Percentiles rank a stretch among this genome's conserved stretches.
These are phyloP conservation scores for Drosophila demipolita DNA, from an alignment of 2,888 invertebrate genomes.

Conservation along the genomic window DNA sequence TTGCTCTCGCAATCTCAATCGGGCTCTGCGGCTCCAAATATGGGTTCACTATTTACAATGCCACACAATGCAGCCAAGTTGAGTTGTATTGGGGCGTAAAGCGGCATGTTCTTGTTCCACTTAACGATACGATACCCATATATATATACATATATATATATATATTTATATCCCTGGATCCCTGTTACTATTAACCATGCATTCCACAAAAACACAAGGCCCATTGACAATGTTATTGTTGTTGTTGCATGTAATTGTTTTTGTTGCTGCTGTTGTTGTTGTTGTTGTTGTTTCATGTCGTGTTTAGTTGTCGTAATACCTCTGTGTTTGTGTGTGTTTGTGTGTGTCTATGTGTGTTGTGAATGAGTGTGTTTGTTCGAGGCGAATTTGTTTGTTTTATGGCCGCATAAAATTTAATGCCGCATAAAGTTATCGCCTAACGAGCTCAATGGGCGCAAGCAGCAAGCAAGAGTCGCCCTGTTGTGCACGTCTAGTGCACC, in stretches of 20 bases:
- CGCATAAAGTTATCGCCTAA: slow-evolving; percentile 80
- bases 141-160: not conserved
- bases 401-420: slow-evolving; percentile 78
- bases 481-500: slow-evolving; percentile 31
- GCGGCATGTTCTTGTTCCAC: slow-evolving; percentile 73
- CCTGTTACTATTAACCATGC: slow-evolving; percentile 30
- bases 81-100: slow-evolving; percentile 75
- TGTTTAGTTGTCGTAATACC: slow-evolving; percentile 72
- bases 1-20: slow-evolving; percentile 4
- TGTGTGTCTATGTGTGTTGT: slow-evolving; percentile 29
- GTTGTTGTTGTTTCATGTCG: slow-evolving; percentile 58
- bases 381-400: slow-evolving; percentile 79
- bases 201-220: slow-evolving; percentile 37
- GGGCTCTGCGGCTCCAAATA: slow-evolving; percentile 21
- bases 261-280: slow-evolving; percentile 29
- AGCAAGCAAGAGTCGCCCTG: slow-evolving; percentile 37
- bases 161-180: slow-evolving; percentile 6
- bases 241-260: slow-evolving; percentile 36
- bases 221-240: slow-evolving; percentile 48
- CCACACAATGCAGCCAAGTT: slow-evolving; percentile 63
- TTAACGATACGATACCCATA: slow-evolving; percentile 34
- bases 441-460: slow-evolving; percentile 65
- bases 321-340: slow-evolving; percentile 41
- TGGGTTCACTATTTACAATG: slow-evolving; percentile 16
- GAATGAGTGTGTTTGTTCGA: slow-evolving; percentile 38